Evolutionary conservation across 2,888 invertebrate species (phyloP), one percentile per base, ranked within the genome.

Genomic region (Ophraella communa): DNA sequence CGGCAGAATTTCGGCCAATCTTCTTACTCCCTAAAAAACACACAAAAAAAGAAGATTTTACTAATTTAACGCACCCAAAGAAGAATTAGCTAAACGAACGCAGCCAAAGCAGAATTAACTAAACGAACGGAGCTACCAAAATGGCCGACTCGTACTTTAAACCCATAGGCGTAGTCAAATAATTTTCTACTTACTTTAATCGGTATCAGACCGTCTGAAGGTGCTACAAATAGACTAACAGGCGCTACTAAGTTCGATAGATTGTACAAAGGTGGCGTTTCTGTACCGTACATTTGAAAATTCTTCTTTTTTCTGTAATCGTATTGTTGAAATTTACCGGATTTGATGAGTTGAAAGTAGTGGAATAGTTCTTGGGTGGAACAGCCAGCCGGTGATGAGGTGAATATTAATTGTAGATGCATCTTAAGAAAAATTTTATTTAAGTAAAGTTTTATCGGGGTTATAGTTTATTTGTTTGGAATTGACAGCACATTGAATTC

Each of bases 251-350:
- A 74, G 27, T 78, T 79, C 2, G 75, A 69, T 24, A 83, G 24
- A 60, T 83, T 78, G 69, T 84, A 85, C 21, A 77, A 73, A 2
- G 84, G 84, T 18, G 85, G 84, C 1, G 60, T 62, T 2, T 69
- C 56, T 8, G 73, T 69, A 27, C 78, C 78, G 71, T 84, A 84
- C 39, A 59, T 69, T n/a, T 52, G 60, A 18, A 72, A 33, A 65
- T 78, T 78, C n/a, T 57, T 51, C 7, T 68, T 70, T 1, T 52
- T 4, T 8, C 89, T 89, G 66, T 85, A 82, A 74, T 88, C 87
- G 71, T 84, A 89, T 62, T 87, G 85, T 24, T 85, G 82, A 78
- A 89, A 89, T 1, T 77, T 53, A 63, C 62, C 62, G 51, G 62
- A 20, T 35, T 52, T 3, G 10, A 51, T 20, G 1, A 63, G 10